Evolutionary conservation across 2,888 invertebrate species (phyloP), one percentile per base, ranked within the genome.

Genomic region (Cosmia trapezina): DNA sequence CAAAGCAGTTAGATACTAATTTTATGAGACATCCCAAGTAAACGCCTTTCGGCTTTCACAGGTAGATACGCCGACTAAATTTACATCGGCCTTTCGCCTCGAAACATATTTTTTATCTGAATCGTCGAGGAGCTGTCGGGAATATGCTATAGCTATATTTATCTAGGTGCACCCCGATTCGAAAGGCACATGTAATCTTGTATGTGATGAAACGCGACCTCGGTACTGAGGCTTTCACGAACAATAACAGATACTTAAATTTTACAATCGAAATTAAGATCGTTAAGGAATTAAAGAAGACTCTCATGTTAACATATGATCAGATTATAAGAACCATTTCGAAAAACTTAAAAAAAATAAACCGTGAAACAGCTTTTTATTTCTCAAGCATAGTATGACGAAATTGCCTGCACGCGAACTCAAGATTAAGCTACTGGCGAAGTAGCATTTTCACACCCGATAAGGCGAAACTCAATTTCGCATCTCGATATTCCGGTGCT

Each of bases 1-100:
- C 89, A 83, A 87, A 90, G 92, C 91, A 93, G 91, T 95, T 94
- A 95, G 90, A 93, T 95, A 93, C 91, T 92, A 93, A 95, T 93
- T 96, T 96, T 96, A 95, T 89, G 95, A 92, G 95, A 93, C 94
- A 91, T 90, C 90, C 85, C 87, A 88, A 91, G 90, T 91, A 92
- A 92, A 91, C 91, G 92, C 92, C 91, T 92, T 91, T 92, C 89
- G 89, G 89, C 91, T 91, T 91, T 92, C 90, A 86, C 86, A 88
- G 84, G 84, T 86, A 86, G 84, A 89, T 89, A 90, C 87, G 88
- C 81, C 81, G 81, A 84, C 86, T 86, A 88, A 88, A 89, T 88
- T 89, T 89, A 90, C 81, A 88, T 86, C 84, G 83, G 86, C 87
- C 88, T 91, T 90, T 90, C 89, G 89, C 86, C 74, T 88, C 76